A percentile compares a stretch with the other conserved stretches of the same genome.
phyloP scores from a whole-genome alignment of 2,888 invertebrate genomes.

The Nezara viridula region DNA sequence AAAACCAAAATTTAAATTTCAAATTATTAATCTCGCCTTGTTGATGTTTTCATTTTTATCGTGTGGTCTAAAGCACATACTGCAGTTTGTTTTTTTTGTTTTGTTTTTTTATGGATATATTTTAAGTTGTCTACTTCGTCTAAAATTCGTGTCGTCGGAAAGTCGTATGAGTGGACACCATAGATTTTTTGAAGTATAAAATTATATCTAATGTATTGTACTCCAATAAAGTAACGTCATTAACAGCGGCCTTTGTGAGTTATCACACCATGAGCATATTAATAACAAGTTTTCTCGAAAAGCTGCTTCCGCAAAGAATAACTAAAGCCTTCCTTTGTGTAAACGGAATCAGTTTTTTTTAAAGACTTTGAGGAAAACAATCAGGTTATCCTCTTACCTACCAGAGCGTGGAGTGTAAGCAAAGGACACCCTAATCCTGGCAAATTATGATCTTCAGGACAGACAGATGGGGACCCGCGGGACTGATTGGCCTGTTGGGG shows the following conservation, averaged over 20 bases:
- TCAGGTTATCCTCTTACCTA: not conserved
- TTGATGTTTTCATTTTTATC: too few species aligned
- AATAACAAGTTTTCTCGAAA: not conserved
- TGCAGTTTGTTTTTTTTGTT: too few species aligned
- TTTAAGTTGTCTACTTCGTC: too few species aligned
- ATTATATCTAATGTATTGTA: too few species aligned
- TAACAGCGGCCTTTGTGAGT: not conserved
- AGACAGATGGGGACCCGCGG: not conserved
- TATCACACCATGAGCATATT: not conserved
- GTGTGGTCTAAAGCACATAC: too few species aligned
- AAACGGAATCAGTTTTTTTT: not conserved
- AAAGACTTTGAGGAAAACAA: conserved; percentile 10
- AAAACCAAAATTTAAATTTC: too few species aligned
- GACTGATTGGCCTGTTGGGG: not conserved
- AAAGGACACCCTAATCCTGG: not conserved
- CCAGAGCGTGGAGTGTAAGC: not conserved
- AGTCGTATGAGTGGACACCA: too few species aligned
- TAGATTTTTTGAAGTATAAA: too few species aligned
- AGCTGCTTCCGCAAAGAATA: not conserved
- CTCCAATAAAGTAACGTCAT: too few species aligned
- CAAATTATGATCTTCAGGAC: not conserved
- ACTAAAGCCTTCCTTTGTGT: not conserved
- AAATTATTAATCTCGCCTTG: too few species aligned
- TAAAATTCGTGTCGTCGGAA: too few species aligned
- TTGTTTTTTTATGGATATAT: too few species aligned